phyloP scores from a whole-genome alignment of 2,797 vertebrate genomes.

The Pangasius larnaudii region DNA sequence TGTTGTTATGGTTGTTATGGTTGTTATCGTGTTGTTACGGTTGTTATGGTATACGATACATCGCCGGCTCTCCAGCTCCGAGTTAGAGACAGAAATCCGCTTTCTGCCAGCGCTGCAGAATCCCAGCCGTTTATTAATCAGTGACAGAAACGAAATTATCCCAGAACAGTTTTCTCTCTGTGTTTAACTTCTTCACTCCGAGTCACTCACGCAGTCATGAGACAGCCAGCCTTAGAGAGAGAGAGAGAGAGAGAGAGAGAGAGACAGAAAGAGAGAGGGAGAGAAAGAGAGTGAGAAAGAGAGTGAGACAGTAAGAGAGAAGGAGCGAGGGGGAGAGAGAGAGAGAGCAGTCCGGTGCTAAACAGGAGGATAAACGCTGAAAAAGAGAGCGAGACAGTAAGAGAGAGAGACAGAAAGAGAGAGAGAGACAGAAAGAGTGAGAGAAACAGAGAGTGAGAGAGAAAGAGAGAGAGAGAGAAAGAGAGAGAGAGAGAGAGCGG shows the following conservation, averaged over 20 bases:
- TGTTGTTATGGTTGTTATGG: too few relatives aligned
- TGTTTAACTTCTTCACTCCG: conserved; percentile 9
- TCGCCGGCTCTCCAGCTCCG: background rate
- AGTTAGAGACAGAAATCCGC: background rate
- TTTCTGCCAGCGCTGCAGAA: background rate
- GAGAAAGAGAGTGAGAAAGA: background rate
- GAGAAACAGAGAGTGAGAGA: background rate
- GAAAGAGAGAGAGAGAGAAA: background rate
- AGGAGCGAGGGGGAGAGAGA: too few relatives aligned
- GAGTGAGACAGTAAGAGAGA: background rate
- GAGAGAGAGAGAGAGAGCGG: background rate
- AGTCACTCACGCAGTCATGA: background rate
- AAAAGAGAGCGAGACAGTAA: background rate
- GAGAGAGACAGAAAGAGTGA: background rate
- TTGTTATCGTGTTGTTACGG: too few relatives aligned
- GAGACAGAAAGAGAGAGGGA: background rate
- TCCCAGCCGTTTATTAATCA: background rate
- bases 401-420: background rate
- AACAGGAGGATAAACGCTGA: background rate
- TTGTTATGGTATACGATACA: background rate
- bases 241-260: background rate
- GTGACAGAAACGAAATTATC: conserved; percentile 28
- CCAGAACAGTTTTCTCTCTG: conserved; percentile 16
- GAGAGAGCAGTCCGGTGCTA: too few relatives aligned
- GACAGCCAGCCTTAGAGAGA: background rate